phyloP scores from a whole-genome alignment of 1,140 invertebrate genomes.

The Phocides pigmalion region DNA sequence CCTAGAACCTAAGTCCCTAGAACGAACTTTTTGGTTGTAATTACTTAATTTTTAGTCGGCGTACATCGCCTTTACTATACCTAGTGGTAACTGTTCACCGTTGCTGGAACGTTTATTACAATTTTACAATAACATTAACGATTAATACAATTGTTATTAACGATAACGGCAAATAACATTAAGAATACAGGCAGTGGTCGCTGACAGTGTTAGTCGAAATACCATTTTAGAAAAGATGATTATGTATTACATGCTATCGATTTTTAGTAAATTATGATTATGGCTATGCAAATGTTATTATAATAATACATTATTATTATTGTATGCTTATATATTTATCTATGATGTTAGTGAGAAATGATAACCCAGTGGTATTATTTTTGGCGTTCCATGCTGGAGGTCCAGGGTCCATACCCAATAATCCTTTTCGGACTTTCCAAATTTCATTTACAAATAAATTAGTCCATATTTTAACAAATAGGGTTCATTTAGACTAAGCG shows the following conservation, averaged over 20 bases:
- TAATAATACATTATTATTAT: slow-evolving; percentile 5
- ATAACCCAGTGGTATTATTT: no score
- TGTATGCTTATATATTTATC: slow-evolving; percentile 11
- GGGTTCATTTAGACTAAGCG: no score
- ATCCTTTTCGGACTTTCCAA: no score
- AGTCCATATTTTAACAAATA: no score
- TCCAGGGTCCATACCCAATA: no score
- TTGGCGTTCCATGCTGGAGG: no score
- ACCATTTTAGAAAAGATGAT: slow-evolving; percentile 36
- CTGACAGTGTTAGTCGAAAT: slow-evolving; percentile 59
- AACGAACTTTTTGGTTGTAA: slow-evolving; percentile 83
- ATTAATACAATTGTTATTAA: slow-evolving; percentile 65
- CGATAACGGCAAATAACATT: slow-evolving; percentile 66
- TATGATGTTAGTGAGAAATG: slow-evolving; percentile 33
- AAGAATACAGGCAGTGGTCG: slow-evolving; percentile 66
- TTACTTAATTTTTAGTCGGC: slow-evolving; percentile 74
- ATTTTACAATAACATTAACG: slow-evolving; percentile 65
- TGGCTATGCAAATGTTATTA: slow-evolving; percentile 39
- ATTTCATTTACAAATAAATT: no score
- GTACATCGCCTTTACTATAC: slow-evolving; percentile 57
- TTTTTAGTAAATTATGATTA: slow-evolving; percentile 33
- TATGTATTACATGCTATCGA: slow-evolving; percentile 30
- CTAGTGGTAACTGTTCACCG: slow-evolving; percentile 83
- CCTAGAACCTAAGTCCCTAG: slow-evolving; percentile 81
- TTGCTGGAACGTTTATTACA: slow-evolving; percentile 79